Percentiles rank a stretch among this genome's conserved stretches.
Evolutionary conservation across 2,113 vertebrate species (phyloP).

Genomic region (Cheirogaleus medius): DNA sequence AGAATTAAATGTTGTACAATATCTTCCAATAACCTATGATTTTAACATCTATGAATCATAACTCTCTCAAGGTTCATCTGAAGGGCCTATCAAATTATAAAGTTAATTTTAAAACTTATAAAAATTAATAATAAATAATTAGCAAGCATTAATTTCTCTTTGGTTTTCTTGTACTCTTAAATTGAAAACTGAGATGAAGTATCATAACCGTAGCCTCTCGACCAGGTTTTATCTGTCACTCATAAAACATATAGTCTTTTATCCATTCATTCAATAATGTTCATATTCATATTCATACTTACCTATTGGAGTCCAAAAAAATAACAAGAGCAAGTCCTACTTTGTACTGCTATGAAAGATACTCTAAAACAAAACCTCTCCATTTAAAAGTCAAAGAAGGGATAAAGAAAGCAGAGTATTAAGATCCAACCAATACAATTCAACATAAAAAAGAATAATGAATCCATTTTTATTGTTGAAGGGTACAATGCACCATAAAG

Average conservation of each 20-base stretch:
- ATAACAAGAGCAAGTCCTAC: background rate
- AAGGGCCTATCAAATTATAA: background rate
- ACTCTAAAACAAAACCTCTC: background rate
- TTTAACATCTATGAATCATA: conserved; percentile 7
- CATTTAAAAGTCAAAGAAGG: background rate
- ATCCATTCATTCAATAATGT: background rate
- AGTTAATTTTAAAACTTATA: background rate
- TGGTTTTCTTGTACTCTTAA: background rate
- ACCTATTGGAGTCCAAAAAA: background rate
- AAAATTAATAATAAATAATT: conserved; percentile 46
- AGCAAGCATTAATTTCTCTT: conserved; percentile 30
- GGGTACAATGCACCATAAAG: background rate
- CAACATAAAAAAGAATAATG: background rate
- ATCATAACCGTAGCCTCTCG: background rate
- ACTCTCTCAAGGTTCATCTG: background rate
- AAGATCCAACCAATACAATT: background rate
- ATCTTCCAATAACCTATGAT: background rate
- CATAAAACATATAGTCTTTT: background rate
- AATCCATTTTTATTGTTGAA: background rate
- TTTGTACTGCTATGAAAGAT: background rate
- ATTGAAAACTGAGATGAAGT: background rate
- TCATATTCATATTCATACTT: background rate
- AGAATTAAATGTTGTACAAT: background rate
- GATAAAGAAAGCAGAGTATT: background rate
- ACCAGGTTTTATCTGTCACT: background rate